Percentiles rank a stretch among this genome's conserved stretches.
phyloP scores from a whole-genome alignment of 2,888 invertebrate genomes.

The Graphium colonna region DNA sequence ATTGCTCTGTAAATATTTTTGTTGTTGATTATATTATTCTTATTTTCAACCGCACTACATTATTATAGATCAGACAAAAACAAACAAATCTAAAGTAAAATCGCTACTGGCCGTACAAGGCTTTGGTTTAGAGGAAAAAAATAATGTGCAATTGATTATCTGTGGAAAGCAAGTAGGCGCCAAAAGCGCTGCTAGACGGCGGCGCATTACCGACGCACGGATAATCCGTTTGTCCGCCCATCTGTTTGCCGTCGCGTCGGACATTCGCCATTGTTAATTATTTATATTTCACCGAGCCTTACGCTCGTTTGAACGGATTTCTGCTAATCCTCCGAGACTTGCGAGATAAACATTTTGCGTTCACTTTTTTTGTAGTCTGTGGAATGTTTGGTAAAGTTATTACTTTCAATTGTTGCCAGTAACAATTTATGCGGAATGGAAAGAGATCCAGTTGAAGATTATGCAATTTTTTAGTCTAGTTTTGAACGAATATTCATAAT shows the following conservation, averaged over 20 bases:
- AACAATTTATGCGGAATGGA: neutral
- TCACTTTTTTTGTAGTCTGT: neutral
- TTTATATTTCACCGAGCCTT: constrained; percentile 28
- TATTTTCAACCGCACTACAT: no score
- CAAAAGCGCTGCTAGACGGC: constrained; percentile 20
- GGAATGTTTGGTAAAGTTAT: neutral
- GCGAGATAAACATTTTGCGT: constrained; percentile 40
- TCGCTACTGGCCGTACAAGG: constrained; percentile 3
- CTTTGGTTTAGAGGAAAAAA: neutral
- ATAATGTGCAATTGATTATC: constrained; percentile 18
- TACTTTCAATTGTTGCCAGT: neutral
- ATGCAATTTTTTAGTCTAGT: no score
- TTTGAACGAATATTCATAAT: no score
- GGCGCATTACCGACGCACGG: constrained; percentile 23
- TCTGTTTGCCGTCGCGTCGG: constrained; percentile 29
- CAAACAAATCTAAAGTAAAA: no score
- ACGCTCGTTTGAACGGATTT: constrained; percentile 34
- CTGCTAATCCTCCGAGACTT: constrained; percentile 33
- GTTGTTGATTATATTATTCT: no score
- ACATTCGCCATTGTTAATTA: constrained; percentile 18
- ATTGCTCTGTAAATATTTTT: no score
- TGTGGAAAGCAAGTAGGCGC: constrained; percentile 16
- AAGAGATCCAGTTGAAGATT: neutral
- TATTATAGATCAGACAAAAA: no score
- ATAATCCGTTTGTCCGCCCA: constrained; percentile 36